phyloP scores from a whole-genome alignment of 2,797 vertebrate species.

The Salmo trutta region DNA sequence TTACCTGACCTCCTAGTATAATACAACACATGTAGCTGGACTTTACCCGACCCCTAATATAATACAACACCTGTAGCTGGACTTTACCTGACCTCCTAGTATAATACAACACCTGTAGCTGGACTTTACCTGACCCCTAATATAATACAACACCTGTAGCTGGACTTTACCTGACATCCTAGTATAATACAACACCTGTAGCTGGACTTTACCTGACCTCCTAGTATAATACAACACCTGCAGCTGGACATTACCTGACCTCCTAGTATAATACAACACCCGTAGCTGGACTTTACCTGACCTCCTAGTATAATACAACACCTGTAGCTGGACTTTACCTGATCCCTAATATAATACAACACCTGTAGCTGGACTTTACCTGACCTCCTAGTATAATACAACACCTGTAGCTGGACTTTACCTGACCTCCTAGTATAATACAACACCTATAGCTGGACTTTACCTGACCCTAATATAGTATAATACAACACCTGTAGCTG shows the following conservation, averaged over 20 bases:
- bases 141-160: neutral
- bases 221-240: neutral
- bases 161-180: neutral
- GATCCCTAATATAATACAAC: neutral
- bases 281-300: too few species aligned
- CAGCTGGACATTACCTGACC: neutral
- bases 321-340: neutral
- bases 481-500: neutral
- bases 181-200: neutral
- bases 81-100: too few species aligned
- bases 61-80: too few species aligned
- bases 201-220: too few species aligned
- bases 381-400: too few species aligned
- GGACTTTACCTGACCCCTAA: neutral
- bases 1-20: too few species aligned
- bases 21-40: too few species aligned
- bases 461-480: too few species aligned
- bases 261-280: neutral
- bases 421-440: neutral
- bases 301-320: too few species aligned
- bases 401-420: neutral
- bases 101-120: neutral
- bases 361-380: too few species aligned
- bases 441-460: neutral
- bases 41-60: too few species aligned